Evolutionary conservation across 2,888 invertebrate genomes (phyloP), one percentile per base, ranked within the genome.

Genomic region (Thereva nobilitata): DNA sequence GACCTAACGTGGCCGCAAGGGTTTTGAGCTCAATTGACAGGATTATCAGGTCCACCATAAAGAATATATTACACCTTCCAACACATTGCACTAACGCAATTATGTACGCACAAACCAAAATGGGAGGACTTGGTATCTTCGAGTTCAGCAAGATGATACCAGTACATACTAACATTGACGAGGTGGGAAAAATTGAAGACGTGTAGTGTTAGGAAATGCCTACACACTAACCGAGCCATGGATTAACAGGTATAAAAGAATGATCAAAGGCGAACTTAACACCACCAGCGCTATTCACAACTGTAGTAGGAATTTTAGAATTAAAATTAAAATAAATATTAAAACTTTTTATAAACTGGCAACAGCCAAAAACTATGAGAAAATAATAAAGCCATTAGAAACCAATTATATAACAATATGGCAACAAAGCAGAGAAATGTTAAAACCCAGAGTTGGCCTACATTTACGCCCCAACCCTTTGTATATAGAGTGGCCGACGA

Each of bases 61-160:
- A n/a, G 38, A 2, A 3, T 1, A 54, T 10, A 4, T n/a, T 54
- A 6, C 54, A 54, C 10, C 40, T 54, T 4, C 35, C 5, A 5
- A 6, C 9, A n/a, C 54, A 38, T 4, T 54, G 40, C 4, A 5
- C 5, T n/a, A 54, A 38, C 10, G 9, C n/a, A 5, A 9, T 54
- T 10, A 1, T 54, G 5, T 54, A 54, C 10, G 40, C 40, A 4
- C 4, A 37, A 4, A 5, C 38, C 4, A 54, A 54, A n/a, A n/a
- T 8, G 8, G 54, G 54, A 2, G 54, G 54, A n/a, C 5, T 38
- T 5, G 54, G 40, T 38, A 54, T 54, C 3, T 54, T 54, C 10
- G 1, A n/a, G 5, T 54, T 54, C 4, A 5, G 38, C 4, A 6
- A 5, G 6, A 9, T n/a, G 38, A 54, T 54, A 40, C 54, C 54